Base-by-base conservation (phyloP, 2,113 vertebrate species). In the Poecilia latipinna region DNA sequence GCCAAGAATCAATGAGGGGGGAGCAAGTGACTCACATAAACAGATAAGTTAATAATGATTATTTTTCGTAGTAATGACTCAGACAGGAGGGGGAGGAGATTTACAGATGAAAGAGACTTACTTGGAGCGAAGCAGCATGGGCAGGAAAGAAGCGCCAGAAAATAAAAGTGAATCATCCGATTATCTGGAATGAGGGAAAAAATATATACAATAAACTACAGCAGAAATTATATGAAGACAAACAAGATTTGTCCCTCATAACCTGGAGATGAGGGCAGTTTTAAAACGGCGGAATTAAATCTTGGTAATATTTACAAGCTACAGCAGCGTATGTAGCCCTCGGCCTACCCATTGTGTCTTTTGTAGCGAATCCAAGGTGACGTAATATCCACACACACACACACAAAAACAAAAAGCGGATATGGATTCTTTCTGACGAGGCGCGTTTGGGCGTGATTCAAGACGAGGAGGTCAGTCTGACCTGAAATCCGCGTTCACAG, bases 181-280 rank as follows among this genome's bases (percentile, higher is more conserved):
- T 13, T 0, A n/a, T 35, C 84, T 89, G 62, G 44, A 4, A 48
- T 6, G 8, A 24, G 12, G n/a, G n/a, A n/a, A n/a, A n/a, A n/a
- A n/a, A n/a, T n/a, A n/a, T n/a, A n/a, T n/a, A n/a, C n/a, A n/a
- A n/a, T 5, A 42, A 42, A 3, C 3, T 0, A 33, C 17, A 32
- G 29, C 31, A 22, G 28, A 31, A 64, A 33, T 32, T 17, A 10
- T 31, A 31, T 2, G 61, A 32, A 31, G 17, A 57, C 51, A 57
- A n/a, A n/a, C 51, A 3, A 1, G 24, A n/a, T 54, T 10, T 57
- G 8, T 3, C 17, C 2, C 7, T 24, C 51, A n/a, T n/a, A 57
- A 10, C 8, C 0, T n/a, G 22, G 22, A 3, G 51, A 1, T 24
- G 8, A n/a, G 10, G 24, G 19, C 48, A 51, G 48, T 2, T 51